A percentile compares a stretch with the other conserved stretches of the same genome.
Evolutionary conservation across 2,888 invertebrate species (phyloP).

Genomic region (Lissocephala sabroskyi): DNA sequence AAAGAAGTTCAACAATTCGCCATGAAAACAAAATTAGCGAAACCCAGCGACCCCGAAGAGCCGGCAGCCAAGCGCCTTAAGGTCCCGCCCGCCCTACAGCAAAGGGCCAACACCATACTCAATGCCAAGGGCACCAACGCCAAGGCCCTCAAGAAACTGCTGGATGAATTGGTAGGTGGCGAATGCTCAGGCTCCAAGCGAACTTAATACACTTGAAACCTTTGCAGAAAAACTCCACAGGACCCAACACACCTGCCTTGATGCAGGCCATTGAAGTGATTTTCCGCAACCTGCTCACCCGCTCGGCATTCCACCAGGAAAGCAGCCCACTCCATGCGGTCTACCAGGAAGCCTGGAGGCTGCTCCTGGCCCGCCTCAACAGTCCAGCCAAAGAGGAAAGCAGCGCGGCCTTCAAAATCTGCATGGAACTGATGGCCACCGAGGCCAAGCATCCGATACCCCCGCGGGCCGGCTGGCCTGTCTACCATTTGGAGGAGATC

Average conservation of each 20-base stretch:
- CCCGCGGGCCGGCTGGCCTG: constrained; percentile 70
- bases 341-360: constrained; percentile 79
- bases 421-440: constrained; percentile 81
- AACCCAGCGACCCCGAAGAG: constrained; percentile 6
- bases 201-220: too few relatives aligned
- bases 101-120: constrained; percentile 82
- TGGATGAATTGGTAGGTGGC: constrained; percentile 77
- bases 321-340: constrained; percentile 70
- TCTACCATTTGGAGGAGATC: constrained; percentile 78
- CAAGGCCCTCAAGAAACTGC: constrained; percentile 79
- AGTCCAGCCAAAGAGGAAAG: constrained; percentile 48
- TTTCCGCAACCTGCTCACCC: constrained; percentile 79
- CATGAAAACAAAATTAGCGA: not conserved
- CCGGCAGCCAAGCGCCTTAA: constrained; percentile 10
- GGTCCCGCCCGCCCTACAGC: constrained; percentile 74
- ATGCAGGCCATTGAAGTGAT: constrained; percentile 82
- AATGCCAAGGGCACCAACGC: constrained; percentile 76
- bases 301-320: constrained; percentile 44
- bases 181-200: too few relatives aligned
- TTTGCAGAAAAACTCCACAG: constrained; percentile 32
- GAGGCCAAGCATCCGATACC: constrained; percentile 81
- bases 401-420: constrained; percentile 79
- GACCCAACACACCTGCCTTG: constrained; percentile 24
- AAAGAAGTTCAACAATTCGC: too few relatives aligned
- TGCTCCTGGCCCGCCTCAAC: constrained; percentile 71